These are phyloP conservation scores for Aspidiotus rigidus DNA, from an alignment of 2,888 invertebrate genomes.

Conservation along the genomic window DNA sequence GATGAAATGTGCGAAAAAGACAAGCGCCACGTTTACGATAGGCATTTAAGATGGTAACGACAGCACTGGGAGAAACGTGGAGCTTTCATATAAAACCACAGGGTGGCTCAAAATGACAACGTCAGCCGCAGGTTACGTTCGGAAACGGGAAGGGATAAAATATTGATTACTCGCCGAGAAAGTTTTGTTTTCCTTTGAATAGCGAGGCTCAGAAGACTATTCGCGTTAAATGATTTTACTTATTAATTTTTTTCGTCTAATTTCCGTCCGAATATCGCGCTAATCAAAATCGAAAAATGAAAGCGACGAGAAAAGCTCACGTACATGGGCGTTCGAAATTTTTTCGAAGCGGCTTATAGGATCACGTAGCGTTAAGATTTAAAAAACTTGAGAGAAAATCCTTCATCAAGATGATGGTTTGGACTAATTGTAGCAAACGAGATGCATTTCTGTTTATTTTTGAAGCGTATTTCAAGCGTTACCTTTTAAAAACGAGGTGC, in stretches of 20 bases:
- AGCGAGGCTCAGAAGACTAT: background rate
- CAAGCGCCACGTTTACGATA: constrained; percentile 23
- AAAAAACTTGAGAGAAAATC: no score
- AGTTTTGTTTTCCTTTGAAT: constrained; percentile 23
- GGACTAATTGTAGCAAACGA: no score
- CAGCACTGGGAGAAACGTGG: constrained; percentile 21
- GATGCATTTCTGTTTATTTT: no score
- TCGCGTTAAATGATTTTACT: background rate
- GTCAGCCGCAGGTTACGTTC: constrained; percentile 17
- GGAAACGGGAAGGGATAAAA: constrained; percentile 26
- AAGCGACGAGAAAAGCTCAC: no score
- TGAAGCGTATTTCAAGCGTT: no score
- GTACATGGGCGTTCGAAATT: no score
- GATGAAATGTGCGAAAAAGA: constrained; percentile 12
- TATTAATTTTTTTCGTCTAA: background rate
- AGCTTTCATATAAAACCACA: constrained; percentile 24
- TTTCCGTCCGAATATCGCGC: background rate
- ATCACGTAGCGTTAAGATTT: no score
- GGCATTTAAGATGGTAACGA: constrained; percentile 27
- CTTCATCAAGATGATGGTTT: no score
- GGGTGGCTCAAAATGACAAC: constrained; percentile 32
- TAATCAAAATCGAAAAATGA: no score
- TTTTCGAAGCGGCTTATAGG: no score
- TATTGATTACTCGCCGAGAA: constrained; percentile 23
- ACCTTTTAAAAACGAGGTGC: no score